These are phyloP conservation scores for Diorhabda sublineata DNA, from an alignment of 1,140 invertebrate genomes.

Conservation along the genomic window DNA sequence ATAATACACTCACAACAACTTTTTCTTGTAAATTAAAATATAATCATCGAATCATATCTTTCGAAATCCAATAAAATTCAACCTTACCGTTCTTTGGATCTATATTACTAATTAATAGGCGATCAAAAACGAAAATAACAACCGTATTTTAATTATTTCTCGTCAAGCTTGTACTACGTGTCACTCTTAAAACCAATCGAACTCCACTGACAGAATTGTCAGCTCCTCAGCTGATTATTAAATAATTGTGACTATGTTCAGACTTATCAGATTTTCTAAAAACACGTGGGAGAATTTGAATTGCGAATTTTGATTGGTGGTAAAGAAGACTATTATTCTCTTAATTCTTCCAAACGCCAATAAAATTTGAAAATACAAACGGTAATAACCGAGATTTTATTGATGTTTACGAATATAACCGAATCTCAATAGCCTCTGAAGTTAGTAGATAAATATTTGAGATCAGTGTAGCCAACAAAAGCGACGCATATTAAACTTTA, in stretches of 20 bases:
- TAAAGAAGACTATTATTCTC: background rate
- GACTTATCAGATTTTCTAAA: constrained; percentile 5
- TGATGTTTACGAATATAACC: background rate
- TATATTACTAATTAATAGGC: too few relatives aligned
- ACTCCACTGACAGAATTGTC: constrained; percentile 14
- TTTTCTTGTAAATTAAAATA: too few relatives aligned
- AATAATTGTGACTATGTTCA: constrained; percentile 19
- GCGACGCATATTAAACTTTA: too few relatives aligned
- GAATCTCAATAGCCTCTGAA: background rate
- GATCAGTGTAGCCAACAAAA: too few relatives aligned
- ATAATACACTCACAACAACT: background rate
- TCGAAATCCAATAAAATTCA: too few relatives aligned
- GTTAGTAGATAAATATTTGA: too few relatives aligned
- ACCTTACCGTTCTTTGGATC: too few relatives aligned
- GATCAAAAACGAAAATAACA: too few relatives aligned
- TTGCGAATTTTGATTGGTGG: constrained; percentile 4
- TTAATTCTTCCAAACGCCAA: constrained; percentile 3
- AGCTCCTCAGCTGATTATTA: constrained; percentile 21
- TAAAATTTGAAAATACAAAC: background rate
- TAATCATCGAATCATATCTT: too few relatives aligned
- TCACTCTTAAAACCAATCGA: constrained; percentile 13
- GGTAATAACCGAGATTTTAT: constrained; percentile 10
- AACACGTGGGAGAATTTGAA: constrained; percentile 16
- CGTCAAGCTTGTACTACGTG: background rate
- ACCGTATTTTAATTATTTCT: too few relatives aligned